Evolutionary conservation across 1,140 invertebrate species (phyloP).

Genomic region (Lanistes nyassanus): DNA sequence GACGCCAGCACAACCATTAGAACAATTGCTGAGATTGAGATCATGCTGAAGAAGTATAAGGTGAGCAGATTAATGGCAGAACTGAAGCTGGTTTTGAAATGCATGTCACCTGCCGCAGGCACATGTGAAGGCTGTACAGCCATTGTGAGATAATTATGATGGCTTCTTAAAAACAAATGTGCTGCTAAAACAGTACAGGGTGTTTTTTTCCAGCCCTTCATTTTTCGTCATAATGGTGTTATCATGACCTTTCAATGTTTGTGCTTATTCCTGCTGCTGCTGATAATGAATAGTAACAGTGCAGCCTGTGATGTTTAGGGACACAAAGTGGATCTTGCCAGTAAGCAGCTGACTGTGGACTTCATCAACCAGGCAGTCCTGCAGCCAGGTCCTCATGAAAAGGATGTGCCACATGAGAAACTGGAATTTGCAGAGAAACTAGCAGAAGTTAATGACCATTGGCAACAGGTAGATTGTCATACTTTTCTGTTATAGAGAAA

Average conservation of each 20-base stretch:
- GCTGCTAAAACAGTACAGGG: too few species aligned
- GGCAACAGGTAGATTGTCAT: constrained; percentile 36
- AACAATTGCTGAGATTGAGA: constrained; percentile 53
- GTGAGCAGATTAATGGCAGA: too few species aligned
- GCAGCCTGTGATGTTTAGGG: constrained; percentile 37
- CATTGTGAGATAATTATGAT: too few species aligned
- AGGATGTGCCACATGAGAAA: constrained; percentile 40
- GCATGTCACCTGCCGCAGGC: too few species aligned
- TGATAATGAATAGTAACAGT: too few species aligned
- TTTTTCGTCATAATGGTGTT: too few species aligned
- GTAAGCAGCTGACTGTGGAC: constrained; percentile 60
- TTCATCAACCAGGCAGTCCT: constrained; percentile 62
- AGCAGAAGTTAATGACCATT: constrained; percentile 53
- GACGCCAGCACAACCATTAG: constrained; percentile 50
- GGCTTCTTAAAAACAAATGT: too few species aligned
- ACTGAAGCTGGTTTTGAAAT: too few species aligned
- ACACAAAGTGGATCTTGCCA: constrained; percentile 60
- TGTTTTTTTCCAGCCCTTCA: too few species aligned
- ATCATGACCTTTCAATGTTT: too few species aligned
- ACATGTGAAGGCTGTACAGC: too few species aligned
- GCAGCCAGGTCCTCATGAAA: constrained; percentile 42
- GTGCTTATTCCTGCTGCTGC: too few species aligned
- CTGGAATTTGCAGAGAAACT: constrained; percentile 62
- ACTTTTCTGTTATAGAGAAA: not conserved
- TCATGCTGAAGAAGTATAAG: constrained; percentile 62